Base-by-base conservation (phyloP, 2,113 vertebrate genomes). In the Pterocles burchelli region DNA sequence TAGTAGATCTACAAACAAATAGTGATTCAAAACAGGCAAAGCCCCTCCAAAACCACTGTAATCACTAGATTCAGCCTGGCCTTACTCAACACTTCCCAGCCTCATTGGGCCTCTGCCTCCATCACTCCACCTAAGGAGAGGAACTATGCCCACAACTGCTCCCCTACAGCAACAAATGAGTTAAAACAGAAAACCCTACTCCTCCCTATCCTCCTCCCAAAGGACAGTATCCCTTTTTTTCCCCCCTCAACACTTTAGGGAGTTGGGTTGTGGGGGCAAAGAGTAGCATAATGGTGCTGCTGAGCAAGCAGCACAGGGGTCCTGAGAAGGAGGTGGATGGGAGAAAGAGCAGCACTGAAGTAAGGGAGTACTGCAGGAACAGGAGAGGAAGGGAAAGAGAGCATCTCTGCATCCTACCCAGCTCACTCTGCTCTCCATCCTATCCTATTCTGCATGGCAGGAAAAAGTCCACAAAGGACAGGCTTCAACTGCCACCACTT, bases 271-370 rank as follows among this genome's bases (percentile, higher is more conserved):
- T 3, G 14, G n/a, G 26, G 59, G 8, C 17, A 41, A n/a, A 88
- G n/a, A 55, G 48, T 6, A 86, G 58, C 24, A 18, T 0, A 4
- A 26, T 3, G 6, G 21, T 21, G 24, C 70, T 49, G 49, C 55
- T 41, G 6, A 41, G 57, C 9, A 22, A 51, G 46, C 10, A 17
- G 17, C 1, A 0, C 13, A 16, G n/a, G 36, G 15, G 31, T 45
- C 68, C 34, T 10, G 19, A 89, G 33, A 8, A 77, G n/a, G 21
- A 59, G 33, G 13, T 4, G 34, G 45, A 14, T 7, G 21, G 57
- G 26, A 80, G 45, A 49, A 33, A 19, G n/a, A 66, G 65, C 31
- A 73, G 38, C 46, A 5, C 15, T 19, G 26, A n/a, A 1, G 4
- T 1, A 4, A 25, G 16, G 16, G 24, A 87, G 34, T 49, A 31